These are phyloP conservation scores for Distichodus sexfasciatus DNA, from an alignment of 2,797 vertebrate species.

Conservation along the genomic window DNA sequence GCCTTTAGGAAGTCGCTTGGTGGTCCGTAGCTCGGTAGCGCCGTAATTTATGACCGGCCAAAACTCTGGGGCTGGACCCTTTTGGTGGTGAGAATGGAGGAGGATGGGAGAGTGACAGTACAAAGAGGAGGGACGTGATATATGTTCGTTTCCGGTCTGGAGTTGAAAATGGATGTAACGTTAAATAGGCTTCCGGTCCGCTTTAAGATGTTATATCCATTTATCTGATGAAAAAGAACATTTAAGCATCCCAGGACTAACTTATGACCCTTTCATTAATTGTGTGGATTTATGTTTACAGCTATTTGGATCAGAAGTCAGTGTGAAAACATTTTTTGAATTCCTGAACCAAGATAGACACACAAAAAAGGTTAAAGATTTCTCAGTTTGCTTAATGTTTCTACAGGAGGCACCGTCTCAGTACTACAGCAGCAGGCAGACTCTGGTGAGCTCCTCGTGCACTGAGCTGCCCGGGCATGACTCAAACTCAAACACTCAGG, in stretches of 20 bases:
- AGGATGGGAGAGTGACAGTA: conserved; percentile 16
- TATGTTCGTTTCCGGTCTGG: too few species aligned
- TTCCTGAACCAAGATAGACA: too few species aligned
- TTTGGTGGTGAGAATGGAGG: conserved; percentile 13
- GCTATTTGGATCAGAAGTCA: too few species aligned
- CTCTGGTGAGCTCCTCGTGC: conserved; percentile 66
- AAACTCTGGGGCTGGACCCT: conserved; percentile 28
- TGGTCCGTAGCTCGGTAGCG: conserved; percentile 65
- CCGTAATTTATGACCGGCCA: conserved; percentile 65
- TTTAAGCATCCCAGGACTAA: too few species aligned
- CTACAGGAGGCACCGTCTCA: conserved; percentile 70
- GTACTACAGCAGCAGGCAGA: conserved; percentile 82
- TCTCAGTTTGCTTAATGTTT: not conserved
- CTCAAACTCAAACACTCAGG: conserved; percentile 58
- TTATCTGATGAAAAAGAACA: too few species aligned
- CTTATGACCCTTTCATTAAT: too few species aligned
- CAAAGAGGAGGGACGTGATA: conserved; percentile 30
- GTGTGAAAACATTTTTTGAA: too few species aligned
- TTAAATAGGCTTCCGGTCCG: too few species aligned
- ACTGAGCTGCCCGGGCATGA: conserved; percentile 57
- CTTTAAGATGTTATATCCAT: not conserved
- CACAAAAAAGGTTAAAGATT: too few species aligned
- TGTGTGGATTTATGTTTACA: too few species aligned
- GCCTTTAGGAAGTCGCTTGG: conserved; percentile 61
- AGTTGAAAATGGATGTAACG: too few species aligned